A percentile compares a stretch with the other conserved stretches of the same genome.
Conservation (phyloP, 2,888 invertebrate species). For the Ischnura elegans region DNA sequence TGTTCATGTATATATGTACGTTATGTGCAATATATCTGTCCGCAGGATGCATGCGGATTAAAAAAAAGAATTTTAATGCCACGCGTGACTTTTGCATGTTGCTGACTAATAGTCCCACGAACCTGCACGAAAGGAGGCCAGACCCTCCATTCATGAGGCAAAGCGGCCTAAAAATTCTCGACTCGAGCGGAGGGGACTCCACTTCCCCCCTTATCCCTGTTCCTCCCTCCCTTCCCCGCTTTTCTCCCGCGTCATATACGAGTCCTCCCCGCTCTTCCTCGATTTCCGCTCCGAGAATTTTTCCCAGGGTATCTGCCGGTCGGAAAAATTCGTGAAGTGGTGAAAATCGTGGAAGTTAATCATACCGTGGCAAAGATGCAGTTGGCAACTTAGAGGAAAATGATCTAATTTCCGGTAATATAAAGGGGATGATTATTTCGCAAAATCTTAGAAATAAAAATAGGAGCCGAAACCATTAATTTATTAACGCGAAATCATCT, state of each 20-base stretch:
- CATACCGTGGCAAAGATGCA: too few relatives aligned
- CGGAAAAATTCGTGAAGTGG: too few relatives aligned
- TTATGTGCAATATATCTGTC: not conserved
- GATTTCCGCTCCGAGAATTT: too few relatives aligned
- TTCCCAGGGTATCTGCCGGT: too few relatives aligned
- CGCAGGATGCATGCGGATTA: slow-evolving; percentile 42
- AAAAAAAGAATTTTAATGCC: slow-evolving; percentile 47
- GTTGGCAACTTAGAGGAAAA: too few relatives aligned
- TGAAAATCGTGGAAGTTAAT: too few relatives aligned
- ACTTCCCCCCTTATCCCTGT: not conserved
- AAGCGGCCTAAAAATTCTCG: not conserved
- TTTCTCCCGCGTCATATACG: not conserved
- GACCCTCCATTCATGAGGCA: slow-evolving; percentile 15
- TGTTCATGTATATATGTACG: not conserved
- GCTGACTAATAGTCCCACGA: slow-evolving; percentile 38
- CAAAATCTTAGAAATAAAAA: too few relatives aligned
- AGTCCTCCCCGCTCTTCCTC: not conserved
- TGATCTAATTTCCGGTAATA: too few relatives aligned
- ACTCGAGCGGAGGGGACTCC: slow-evolving; percentile 22
- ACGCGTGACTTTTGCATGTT: slow-evolving; percentile 59
- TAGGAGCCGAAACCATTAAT: too few relatives aligned
- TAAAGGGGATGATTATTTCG: too few relatives aligned
- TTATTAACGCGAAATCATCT: too few relatives aligned
- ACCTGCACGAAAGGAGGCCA: not conserved
- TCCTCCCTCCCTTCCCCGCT: not conserved